A percentile compares a stretch with the other conserved stretches of the same genome.
Evolutionary conservation across 2,888 invertebrate genomes (phyloP).

Genomic region (Melanostoma scalare): DNA sequence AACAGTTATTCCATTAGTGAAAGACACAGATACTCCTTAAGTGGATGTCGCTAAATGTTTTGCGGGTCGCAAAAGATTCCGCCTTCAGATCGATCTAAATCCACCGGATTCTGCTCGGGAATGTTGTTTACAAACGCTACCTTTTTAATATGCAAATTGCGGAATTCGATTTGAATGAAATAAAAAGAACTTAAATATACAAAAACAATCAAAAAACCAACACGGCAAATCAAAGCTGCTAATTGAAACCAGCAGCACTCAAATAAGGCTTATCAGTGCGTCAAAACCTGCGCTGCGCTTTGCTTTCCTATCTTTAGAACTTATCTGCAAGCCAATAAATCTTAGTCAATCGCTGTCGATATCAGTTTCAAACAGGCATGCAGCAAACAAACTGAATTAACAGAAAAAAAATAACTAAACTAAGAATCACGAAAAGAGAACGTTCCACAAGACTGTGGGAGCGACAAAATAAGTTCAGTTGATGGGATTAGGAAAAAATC

Average conservation of each 20-base stretch:
- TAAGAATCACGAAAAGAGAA: conserved; percentile 33
- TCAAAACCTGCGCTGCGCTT: conserved; percentile 52
- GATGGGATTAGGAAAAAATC: conserved; percentile 39
- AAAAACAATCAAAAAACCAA: conserved; percentile 27
- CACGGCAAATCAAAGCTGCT: conserved; percentile 50
- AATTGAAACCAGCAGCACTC: conserved; percentile 67
- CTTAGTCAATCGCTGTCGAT: conserved; percentile 68
- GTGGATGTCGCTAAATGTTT: conserved; percentile 16
- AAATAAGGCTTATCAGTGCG: conserved; percentile 56
- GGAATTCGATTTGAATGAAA: conserved; percentile 34
- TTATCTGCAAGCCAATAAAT: conserved; percentile 70
- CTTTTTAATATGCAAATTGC: conserved; percentile 59
- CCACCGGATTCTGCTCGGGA: conserved; percentile 36
- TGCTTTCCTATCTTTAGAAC: conserved; percentile 46
- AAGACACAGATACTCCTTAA: not conserved
- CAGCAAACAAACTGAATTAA: not conserved
- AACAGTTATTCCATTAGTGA: conserved; percentile 39
- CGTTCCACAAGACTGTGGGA: conserved; percentile 21
- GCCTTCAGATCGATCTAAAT: not conserved
- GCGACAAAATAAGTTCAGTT: not conserved
- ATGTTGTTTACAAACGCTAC: conserved; percentile 47
- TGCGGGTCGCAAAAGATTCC: conserved; percentile 14
- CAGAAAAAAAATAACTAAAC: not conserved
- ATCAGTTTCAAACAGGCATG: conserved; percentile 36
- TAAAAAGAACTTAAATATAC: not conserved